Conservation (phyloP, 1,140 invertebrate species). For the Lucilia cuprina region DNA sequence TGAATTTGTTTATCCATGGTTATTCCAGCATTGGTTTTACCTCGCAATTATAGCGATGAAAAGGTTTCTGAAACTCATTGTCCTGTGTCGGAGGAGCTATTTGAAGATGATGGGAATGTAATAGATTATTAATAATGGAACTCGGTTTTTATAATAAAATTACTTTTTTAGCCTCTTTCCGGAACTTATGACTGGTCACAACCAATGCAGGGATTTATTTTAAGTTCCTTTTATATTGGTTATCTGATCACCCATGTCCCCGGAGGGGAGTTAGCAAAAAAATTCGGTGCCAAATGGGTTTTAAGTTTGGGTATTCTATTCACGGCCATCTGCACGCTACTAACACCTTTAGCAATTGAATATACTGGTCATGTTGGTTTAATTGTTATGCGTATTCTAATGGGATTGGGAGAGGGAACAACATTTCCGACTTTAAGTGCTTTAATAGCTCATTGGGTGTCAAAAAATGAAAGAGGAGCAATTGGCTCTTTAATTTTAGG, state of each 20-base stretch:
- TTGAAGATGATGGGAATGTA: constrained; percentile 42
- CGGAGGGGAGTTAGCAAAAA: constrained; percentile 73
- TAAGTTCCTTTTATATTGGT: constrained; percentile 66
- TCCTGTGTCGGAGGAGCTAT: constrained; percentile 42
- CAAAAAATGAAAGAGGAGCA: constrained; percentile 73
- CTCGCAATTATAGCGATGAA: constrained; percentile 44
- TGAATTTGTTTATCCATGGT: constrained; percentile 87
- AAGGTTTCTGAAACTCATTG: neutral
- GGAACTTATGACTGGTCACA: constrained; percentile 53
- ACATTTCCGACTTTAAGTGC: constrained; percentile 79
- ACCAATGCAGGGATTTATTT: constrained; percentile 66
- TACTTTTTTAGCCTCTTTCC: neutral
- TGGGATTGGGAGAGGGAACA: constrained; percentile 77
- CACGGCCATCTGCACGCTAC: constrained; percentile 76
- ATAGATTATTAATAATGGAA: neutral
- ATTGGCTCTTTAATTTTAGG: constrained; percentile 78
- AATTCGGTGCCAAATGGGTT: constrained; percentile 79
- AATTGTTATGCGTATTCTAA: constrained; percentile 71
- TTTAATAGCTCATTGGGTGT: constrained; percentile 78
- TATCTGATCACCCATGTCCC: constrained; percentile 68
- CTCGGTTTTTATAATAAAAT: too few species aligned
- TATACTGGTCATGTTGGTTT: constrained; percentile 68
- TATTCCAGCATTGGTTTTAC: constrained; percentile 83
- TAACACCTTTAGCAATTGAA: constrained; percentile 70
- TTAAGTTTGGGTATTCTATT: constrained; percentile 74